A percentile compares a stretch with the other conserved stretches of the same genome.
phyloP scores from a whole-genome alignment of 2,113 vertebrate species.

The Psilopsiagon aymara region DNA sequence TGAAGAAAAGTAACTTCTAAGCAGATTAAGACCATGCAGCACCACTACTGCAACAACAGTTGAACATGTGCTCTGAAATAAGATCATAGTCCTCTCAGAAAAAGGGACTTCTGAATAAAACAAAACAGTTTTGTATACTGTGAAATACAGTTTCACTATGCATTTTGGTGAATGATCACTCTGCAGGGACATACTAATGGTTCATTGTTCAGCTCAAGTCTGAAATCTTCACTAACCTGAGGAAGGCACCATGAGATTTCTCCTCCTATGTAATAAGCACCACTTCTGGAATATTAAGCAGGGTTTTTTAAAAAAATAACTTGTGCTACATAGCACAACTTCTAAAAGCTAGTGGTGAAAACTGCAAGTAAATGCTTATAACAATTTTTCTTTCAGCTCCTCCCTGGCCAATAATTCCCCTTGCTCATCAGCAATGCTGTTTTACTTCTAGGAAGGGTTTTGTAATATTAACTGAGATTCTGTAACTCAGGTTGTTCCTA shows the following conservation, averaged over 20 bases:
- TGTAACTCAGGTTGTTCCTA: not conserved
- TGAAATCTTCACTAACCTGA: not conserved
- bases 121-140: not conserved
- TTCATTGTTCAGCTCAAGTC: not conserved
- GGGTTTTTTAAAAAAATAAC: not conserved
- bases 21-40: not conserved
- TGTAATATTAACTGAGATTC: not conserved
- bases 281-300: not conserved
- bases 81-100: not conserved
- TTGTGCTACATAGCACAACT: not conserved
- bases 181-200: not conserved
- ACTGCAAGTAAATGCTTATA: not conserved
- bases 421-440: not conserved
- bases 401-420: not conserved
- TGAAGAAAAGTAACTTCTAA: not conserved
- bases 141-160: not conserved
- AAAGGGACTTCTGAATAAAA: not conserved
- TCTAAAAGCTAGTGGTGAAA: not conserved
- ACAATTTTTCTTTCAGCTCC: not conserved
- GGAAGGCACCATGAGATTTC: not conserved
- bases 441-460: not conserved
- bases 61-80: not conserved
- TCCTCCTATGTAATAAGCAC: not conserved
- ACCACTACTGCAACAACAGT: not conserved
- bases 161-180: not conserved